Evolutionary conservation across 2,113 vertebrate species (phyloP).

Genomic region (Brachionichthys hirsutus): DNA sequence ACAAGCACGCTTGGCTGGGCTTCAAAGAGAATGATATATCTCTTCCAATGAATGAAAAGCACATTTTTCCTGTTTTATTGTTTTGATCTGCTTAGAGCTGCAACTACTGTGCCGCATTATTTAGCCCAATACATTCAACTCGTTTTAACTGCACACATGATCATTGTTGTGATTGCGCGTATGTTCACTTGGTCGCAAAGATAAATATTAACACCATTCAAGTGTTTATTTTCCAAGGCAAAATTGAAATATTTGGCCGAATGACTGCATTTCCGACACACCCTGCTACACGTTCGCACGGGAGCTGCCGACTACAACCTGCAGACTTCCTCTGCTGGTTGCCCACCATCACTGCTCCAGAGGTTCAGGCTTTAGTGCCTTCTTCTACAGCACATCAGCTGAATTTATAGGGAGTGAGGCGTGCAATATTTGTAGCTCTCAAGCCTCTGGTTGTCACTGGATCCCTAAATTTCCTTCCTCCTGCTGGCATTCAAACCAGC

Average conservation of each 20-base stretch:
- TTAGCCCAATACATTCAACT: constrained; percentile 11
- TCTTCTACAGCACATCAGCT: constrained; percentile 61
- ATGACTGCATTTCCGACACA: constrained; percentile 53
- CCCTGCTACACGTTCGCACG: constrained; percentile 67
- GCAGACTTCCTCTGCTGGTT: constrained; percentile 65
- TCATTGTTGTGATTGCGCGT: constrained; percentile 10
- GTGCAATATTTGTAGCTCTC: constrained; percentile 57
- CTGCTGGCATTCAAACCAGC: constrained; percentile 38
- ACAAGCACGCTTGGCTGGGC: constrained; percentile 54
- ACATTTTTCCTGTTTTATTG: constrained; percentile 40
- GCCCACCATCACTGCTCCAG: constrained; percentile 54
- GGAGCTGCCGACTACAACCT: constrained; percentile 57
- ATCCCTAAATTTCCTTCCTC: constrained; percentile 43
- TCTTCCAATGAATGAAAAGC: constrained; percentile 62
- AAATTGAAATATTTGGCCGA: constrained; percentile 43
- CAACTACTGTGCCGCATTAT: constrained; percentile 12
- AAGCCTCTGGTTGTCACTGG: constrained; percentile 51
- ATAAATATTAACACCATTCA: not conserved
- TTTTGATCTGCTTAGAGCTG: constrained; percentile 35
- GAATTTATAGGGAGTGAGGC: constrained; percentile 57
- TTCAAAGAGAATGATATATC: constrained; percentile 76
- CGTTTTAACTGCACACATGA: constrained; percentile 20
- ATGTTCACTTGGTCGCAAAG: constrained; percentile 10
- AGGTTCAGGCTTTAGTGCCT: constrained; percentile 56
- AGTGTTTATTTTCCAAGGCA: not conserved